Percentiles rank a stretch among this genome's conserved stretches.
Evolutionary conservation across 2,797 vertebrate genomes (phyloP).

Genomic region (Epinephelus malabaricus): DNA sequence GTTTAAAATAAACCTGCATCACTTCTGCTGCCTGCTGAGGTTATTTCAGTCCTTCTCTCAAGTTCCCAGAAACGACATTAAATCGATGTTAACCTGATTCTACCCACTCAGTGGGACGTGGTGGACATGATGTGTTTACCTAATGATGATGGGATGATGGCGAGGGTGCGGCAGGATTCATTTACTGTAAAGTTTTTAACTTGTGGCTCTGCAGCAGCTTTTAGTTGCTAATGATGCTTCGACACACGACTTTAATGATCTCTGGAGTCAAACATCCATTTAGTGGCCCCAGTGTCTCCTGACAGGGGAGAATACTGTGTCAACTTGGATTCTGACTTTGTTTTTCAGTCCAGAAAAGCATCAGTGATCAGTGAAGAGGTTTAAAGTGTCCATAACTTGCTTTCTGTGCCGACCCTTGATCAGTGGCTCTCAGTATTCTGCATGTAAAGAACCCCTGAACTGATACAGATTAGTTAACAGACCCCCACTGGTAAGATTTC

Average conservation of each 20-base stretch:
- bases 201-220: slow-evolving; percentile 7
- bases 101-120: slow-evolving; percentile 24
- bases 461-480: too few species aligned
- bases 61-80: slow-evolving; percentile 47
- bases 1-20: slow-evolving; percentile 6
- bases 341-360: too few species aligned
- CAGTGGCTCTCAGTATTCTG: too few species aligned
- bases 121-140: slow-evolving; percentile 18
- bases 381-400: too few species aligned
- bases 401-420: too few species aligned
- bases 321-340: too few species aligned
- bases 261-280: too few species aligned
- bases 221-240: neutral
- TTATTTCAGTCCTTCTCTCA: slow-evolving; percentile 45
- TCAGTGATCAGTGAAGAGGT: too few species aligned
- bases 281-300: too few species aligned
- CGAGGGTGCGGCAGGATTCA: neutral
- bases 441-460: too few species aligned
- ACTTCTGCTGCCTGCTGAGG: neutral
- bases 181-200: slow-evolving; percentile 27
- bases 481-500: too few species aligned
- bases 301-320: too few species aligned
- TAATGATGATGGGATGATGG: slow-evolving; percentile 21
- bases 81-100: slow-evolving; percentile 53
- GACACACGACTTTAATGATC: neutral